phyloP scores from a whole-genome alignment of 2,113 vertebrate species.

The Tachysurus vachellii region DNA sequence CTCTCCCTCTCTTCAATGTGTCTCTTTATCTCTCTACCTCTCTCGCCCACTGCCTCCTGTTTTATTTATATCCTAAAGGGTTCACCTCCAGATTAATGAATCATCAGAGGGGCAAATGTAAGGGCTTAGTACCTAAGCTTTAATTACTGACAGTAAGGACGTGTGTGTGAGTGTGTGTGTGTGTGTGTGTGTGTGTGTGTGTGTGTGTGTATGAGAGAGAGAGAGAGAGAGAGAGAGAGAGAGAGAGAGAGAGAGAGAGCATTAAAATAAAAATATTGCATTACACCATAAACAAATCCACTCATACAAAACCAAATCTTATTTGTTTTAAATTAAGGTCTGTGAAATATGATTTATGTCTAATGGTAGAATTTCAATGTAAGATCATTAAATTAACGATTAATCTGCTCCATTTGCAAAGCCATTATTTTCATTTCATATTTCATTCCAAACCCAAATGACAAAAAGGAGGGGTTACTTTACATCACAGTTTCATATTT shows the following conservation, averaged over 20 bases:
- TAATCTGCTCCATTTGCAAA: not conserved
- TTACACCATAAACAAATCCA: constrained; percentile 18
- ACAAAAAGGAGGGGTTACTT: not conserved
- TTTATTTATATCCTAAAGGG: constrained; percentile 33
- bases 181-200: constrained; percentile 20
- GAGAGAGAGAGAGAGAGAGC: constrained; percentile 1
- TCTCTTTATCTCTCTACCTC: not conserved
- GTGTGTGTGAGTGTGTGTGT: constrained; percentile 23
- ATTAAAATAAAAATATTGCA: not conserved
- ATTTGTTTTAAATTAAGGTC: constrained; percentile 5
- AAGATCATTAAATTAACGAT: not conserved
- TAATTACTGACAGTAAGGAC: constrained; percentile 13
- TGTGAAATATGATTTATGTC: constrained; percentile 25
- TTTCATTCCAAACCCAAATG: not conserved
- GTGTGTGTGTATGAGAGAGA: not conserved
- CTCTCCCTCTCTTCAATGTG: not conserved
- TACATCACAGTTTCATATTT: not conserved
- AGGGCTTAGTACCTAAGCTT: constrained; percentile 26
- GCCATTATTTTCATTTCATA: not conserved
- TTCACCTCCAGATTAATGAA: constrained; percentile 44
- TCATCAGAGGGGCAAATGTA: constrained; percentile 32
- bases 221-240: constrained; percentile 6
- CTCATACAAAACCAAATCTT: constrained; percentile 4
- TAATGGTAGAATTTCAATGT: not conserved
- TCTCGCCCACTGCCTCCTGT: not conserved